These are phyloP conservation scores for Apodemia duryi DNA, from an alignment of 2,888 invertebrate genomes.

Conservation along the genomic window DNA sequence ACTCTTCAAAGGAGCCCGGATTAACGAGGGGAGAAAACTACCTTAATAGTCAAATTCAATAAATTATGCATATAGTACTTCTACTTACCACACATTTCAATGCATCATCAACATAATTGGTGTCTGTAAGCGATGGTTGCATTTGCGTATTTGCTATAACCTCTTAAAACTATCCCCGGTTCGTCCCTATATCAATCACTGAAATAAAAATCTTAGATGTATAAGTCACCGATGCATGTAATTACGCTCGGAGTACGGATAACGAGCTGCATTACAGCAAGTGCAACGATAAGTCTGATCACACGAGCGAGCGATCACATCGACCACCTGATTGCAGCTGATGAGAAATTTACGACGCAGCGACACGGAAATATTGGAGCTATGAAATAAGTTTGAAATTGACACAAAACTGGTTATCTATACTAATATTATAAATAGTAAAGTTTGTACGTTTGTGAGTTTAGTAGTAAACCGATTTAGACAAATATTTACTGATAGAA, in stretches of 20 bases:
- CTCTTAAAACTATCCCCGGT: too few relatives aligned
- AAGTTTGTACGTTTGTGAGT: too few relatives aligned
- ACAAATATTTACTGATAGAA: too few relatives aligned
- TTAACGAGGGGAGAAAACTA: too few relatives aligned
- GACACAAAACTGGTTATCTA: background rate
- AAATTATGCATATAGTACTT: too few relatives aligned
- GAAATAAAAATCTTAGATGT: background rate
- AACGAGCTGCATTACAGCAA: constrained; percentile 6
- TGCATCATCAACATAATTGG: too few relatives aligned
- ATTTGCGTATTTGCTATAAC: too few relatives aligned
- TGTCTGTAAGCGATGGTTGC: background rate
- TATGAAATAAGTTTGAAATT: constrained; percentile 21
- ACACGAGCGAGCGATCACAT: constrained; percentile 42
- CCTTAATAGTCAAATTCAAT: too few relatives aligned
- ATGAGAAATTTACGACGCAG: constrained; percentile 71
- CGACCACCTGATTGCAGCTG: constrained; percentile 35
- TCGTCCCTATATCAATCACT: background rate
- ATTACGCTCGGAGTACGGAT: background rate
- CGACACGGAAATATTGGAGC: constrained; percentile 51
- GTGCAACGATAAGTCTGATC: constrained; percentile 29
- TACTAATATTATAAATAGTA: too few relatives aligned
- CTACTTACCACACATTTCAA: too few relatives aligned
- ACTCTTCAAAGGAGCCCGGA: too few relatives aligned
- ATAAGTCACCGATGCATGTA: background rate
- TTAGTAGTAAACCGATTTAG: too few relatives aligned